Evolutionary conservation across 2,113 vertebrate species (phyloP).

Genomic region (Zapornia atra): DNA sequence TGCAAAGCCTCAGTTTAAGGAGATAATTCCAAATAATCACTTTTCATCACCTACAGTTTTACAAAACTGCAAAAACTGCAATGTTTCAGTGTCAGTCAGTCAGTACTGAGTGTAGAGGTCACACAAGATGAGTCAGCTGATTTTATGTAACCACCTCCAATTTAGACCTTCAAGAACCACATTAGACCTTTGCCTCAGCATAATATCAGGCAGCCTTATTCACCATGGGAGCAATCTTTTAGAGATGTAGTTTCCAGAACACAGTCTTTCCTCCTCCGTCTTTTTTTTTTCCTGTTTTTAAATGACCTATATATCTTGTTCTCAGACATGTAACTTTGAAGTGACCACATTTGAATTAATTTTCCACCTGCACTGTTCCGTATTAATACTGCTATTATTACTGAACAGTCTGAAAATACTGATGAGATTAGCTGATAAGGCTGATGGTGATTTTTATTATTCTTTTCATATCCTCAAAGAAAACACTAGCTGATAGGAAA

Average conservation of each 20-base stretch:
- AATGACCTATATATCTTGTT: neutral
- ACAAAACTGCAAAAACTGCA: constrained; percentile 16
- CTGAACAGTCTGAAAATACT: neutral
- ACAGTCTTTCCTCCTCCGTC: neutral
- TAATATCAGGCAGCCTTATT: neutral
- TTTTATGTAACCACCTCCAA: constrained; percentile 33
- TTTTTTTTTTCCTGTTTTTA: neutral
- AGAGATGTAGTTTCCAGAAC: neutral
- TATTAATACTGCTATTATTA: neutral
- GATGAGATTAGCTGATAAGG: neutral
- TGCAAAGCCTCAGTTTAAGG: neutral
- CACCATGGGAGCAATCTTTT: neutral
- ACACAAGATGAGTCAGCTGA: constrained; percentile 4
- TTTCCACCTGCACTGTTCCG: neutral
- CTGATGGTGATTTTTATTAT: neutral
- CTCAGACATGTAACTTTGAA: neutral
- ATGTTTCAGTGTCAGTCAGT: neutral
- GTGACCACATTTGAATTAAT: neutral
- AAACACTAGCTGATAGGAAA: neutral
- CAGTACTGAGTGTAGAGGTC: neutral
- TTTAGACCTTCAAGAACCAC: constrained; percentile 7
- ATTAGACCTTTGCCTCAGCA: neutral
- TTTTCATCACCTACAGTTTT: neutral
- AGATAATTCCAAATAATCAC: neutral
- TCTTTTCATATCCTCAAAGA: neutral